Evolutionary conservation across 2,113 vertebrate species (phyloP), one percentile per base, ranked within the genome.

Genomic region (Thamnaconus septentrionalis): DNA sequence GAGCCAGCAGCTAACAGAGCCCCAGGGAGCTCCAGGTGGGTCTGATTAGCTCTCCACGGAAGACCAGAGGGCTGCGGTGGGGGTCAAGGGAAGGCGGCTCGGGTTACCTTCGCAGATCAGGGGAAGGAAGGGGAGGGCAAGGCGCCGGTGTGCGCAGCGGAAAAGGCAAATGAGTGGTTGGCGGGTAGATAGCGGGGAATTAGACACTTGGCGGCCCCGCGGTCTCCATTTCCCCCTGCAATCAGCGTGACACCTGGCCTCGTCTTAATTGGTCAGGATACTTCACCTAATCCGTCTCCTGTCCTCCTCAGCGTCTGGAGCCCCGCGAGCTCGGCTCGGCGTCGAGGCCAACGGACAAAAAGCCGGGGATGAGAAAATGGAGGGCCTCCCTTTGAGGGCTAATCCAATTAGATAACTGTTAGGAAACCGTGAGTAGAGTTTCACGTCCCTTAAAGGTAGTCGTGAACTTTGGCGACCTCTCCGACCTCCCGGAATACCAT

Each of bases 321-420:
- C 60, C 66, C 65, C 78, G 67, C 80, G 82, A 85, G 73, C 83
- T 77, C 72, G 56, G 63, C 78, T 80, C 49, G 5, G 66, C 8
- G 55, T 67, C 61, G 71, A 79, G 71, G 59, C 53, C 58, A 81
- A 69, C 64, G 70, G 67, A 84, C 79, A 89, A 87, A 31, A 85
- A 86, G 80, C 68, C 58, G 61, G 58, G 69, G 61, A 86, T 79
- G 61, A 78, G 82, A 80, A 85, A 61, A 39, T 1, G 18, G 64
- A 73, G 73, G 76, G 66, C 60, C 76, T 78, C 75, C 81, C 76
- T 82, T 78, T 84, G 75, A 80, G 79, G 69, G 82, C 58, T 92
- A 91, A 92, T 92, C 91, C 91, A 90, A 90, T 91, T 90, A 91
- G 60, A 80, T 76, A 84, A 78, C 81, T 76, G 78, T 85, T 86